phyloP scores from a whole-genome alignment of 2,888 invertebrate genomes.

The Anoplius nigerrimus region DNA sequence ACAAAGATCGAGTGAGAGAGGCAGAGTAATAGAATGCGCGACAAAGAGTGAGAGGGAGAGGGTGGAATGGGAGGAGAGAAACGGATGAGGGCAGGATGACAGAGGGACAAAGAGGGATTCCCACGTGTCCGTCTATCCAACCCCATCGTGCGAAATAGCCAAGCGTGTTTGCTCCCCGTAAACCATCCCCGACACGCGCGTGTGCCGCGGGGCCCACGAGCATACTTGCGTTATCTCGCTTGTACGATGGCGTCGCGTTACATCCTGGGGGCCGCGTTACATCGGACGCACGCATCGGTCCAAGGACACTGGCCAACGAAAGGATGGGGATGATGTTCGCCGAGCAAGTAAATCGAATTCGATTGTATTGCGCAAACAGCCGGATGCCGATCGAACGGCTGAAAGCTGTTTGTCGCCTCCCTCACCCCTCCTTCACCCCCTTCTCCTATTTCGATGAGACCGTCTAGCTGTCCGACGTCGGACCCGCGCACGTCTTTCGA shows the following conservation, averaged over 20 bases:
- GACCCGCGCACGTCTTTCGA: no score
- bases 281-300: constrained; percentile 21
- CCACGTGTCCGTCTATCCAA: constrained; percentile 44
- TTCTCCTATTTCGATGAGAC: no score
- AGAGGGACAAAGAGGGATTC: constrained; percentile 15
- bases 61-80: background rate
- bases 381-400: no score
- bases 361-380: constrained; percentile 22
- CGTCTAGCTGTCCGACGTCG: no score
- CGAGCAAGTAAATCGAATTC: constrained; percentile 37
- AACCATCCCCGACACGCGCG: constrained; percentile 52
- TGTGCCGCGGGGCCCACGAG: constrained; percentile 32
- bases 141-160: constrained; percentile 51
- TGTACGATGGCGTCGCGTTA: constrained; percentile 19
- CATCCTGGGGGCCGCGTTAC: constrained; percentile 13
- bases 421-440: no score
- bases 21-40: background rate
- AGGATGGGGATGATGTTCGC: constrained; percentile 20
- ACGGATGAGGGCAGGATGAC: background rate
- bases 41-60: constrained; percentile 5
- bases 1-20: constrained; percentile 30
- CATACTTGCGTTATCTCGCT: constrained; percentile 43
- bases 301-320: background rate
- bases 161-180: constrained; percentile 61
- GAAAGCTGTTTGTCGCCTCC: no score